Base-by-base conservation (phyloP, 2,888 invertebrate genomes). In the Pyrrhosoma nymphula region DNA sequence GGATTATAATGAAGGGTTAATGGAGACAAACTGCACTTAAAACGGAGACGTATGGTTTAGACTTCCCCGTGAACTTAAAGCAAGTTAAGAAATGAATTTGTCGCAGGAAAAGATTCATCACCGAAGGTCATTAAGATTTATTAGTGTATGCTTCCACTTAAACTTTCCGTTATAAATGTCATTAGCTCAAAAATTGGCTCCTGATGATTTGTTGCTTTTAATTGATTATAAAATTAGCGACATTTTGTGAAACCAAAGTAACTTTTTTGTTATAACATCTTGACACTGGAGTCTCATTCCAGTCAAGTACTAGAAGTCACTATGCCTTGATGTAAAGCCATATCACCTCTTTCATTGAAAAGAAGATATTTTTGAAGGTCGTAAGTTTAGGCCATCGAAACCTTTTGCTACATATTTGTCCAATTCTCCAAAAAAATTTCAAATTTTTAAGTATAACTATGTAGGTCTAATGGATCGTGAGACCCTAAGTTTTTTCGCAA, bases 1-100 rank as follows among this genome's bases (percentile, higher is more conserved):
- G 63, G 23, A 93, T 69, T 47, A 69, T 69, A 93, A 93, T 93
- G 93, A 93, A 35, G 55, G 93, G 93, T 69, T 60, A 93, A 93
- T 93, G 93, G 75, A 93, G 93, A 93, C 69, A 69, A 93, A 93
- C 93, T 63, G 69, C 75, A 69, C 23, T 14, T 55, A 75, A 82
- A 82, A 75, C 69, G 55, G 93, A 93, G 69, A 93, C 75, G 55
- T 39, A 47, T 93, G n/a, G 55, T 47, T 91, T 90, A 16, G 63
- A 69, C n/a, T 75, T 26, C 55, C 14, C 16, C 26, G 47, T 47
- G 47, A n/a, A 47, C 69, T 69, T 93, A 93, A 93, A 39, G 63
- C 69, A n/a, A 63, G 93, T 69, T 75, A 75, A 93, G 69, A 69
- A 75, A 69, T 93, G 75, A 39, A 93, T 93, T 93, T 93, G 69